Evolutionary conservation across 2,113 vertebrate genomes (phyloP).

Genomic region (Tragelaphus buxtoni): DNA sequence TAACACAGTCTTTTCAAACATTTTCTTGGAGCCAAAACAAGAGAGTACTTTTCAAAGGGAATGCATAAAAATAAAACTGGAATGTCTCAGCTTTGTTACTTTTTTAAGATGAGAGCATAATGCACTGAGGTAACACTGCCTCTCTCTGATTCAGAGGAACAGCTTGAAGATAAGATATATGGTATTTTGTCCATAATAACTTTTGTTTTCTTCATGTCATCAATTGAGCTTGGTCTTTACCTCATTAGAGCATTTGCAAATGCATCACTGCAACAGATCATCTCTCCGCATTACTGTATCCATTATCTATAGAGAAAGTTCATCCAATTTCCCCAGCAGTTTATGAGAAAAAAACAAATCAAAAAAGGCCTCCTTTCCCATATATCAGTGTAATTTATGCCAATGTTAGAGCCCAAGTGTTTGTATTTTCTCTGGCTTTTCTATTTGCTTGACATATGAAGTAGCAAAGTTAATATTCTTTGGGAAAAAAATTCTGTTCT

Average conservation of each 20-base stretch:
- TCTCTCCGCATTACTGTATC: not conserved
- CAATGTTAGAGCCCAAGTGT: not conserved
- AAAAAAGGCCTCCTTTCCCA: constrained; percentile 11
- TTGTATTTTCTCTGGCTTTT: constrained; percentile 43
- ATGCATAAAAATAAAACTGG: constrained; percentile 26
- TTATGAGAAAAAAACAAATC: not conserved
- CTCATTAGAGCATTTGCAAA: constrained; percentile 42
- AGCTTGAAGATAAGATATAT: not conserved
- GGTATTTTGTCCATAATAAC: not conserved
- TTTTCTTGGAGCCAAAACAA: not conserved
- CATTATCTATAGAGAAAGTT: constrained; percentile 36
- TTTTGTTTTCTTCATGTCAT: constrained; percentile 22
- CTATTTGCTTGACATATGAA: constrained; percentile 62
- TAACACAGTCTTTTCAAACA: not conserved
- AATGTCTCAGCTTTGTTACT: not conserved
- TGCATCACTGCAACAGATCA: not conserved
- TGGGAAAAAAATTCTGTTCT: not conserved
- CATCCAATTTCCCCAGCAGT: constrained; percentile 32
- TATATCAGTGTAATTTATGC: constrained; percentile 40
- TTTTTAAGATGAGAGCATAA: not conserved
- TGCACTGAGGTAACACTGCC: not conserved
- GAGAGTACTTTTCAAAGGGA: not conserved
- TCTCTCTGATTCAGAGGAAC: not conserved
- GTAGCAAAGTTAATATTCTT: constrained; percentile 50
- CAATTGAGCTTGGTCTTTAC: not conserved